Percentiles rank a stretch among this genome's conserved stretches.
Conservation (phyloP, 2,113 vertebrate genomes). For the Sprattus sprattus region DNA sequence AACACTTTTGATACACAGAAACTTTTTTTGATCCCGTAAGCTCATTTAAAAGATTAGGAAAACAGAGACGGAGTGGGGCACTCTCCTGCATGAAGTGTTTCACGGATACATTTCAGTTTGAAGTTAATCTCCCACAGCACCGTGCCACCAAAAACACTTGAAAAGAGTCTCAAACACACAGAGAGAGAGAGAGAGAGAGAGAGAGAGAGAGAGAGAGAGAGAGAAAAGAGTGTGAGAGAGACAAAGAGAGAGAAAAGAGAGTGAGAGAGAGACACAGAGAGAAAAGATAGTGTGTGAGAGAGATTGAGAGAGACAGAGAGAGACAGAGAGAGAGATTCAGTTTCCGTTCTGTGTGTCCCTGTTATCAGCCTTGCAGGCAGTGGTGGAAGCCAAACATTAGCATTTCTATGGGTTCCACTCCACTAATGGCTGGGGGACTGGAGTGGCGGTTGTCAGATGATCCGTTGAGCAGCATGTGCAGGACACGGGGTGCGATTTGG, state of each 20-base stretch:
- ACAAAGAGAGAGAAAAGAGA: not conserved
- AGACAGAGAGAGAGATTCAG: not conserved
- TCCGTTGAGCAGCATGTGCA: not conserved
- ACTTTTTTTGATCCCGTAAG: constrained; percentile 22
- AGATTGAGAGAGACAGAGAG: not conserved
- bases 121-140: not conserved
- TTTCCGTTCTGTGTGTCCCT: not conserved
- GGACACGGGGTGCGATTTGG: not conserved
- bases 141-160: not conserved
- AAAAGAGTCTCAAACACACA: not conserved
- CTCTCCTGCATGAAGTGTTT: constrained; percentile 3
- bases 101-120: not conserved
- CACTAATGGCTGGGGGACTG: not conserved
- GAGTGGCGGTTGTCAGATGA: not conserved
- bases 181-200: not conserved
- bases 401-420: not conserved
- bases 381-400: not conserved
- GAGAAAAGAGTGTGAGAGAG: not conserved
- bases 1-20: not conserved
- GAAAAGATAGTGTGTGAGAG: not conserved
- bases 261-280: not conserved
- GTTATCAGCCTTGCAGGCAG: not conserved
- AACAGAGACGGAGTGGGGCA: not conserved
- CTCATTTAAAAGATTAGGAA: constrained; percentile 20
- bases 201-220: not conserved